These are phyloP conservation scores for Galerucella calmariensis DNA, from an alignment of 2,888 invertebrate genomes.

Conservation along the genomic window DNA sequence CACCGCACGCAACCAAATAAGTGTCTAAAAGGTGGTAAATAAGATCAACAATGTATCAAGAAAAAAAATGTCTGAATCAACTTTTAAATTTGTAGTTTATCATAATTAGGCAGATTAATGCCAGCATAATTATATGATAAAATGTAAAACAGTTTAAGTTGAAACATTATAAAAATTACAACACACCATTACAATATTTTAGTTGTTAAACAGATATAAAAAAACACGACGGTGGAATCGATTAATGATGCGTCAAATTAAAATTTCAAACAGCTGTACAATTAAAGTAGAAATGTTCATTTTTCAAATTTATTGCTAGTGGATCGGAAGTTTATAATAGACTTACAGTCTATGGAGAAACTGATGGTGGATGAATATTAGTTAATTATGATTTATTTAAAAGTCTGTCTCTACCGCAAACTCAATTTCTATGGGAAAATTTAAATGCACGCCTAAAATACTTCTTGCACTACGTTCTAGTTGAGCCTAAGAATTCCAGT, in stretches of 20 bases:
- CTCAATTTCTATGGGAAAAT: no score
- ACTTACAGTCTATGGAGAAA: neutral
- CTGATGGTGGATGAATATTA: neutral
- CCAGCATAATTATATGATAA: neutral
- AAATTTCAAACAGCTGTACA: constrained; percentile 39
- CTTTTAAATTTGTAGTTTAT: neutral
- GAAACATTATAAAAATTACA: constrained; percentile 13
- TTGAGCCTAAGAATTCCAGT: no score
- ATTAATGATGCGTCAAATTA: constrained; percentile 42
- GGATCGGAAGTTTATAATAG: constrained; percentile 22
- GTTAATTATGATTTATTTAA: no score
- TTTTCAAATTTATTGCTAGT: constrained; percentile 26
- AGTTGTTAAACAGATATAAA: constrained; percentile 28
- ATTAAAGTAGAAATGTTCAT: constrained; percentile 24
- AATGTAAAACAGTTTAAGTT: constrained; percentile 2
- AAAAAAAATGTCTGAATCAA: neutral
- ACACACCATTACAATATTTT: constrained; percentile 24
- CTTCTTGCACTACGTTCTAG: no score
- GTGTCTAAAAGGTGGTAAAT: no score
- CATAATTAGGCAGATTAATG: neutral
- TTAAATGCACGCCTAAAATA: no score
- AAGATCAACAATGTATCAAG: no score
- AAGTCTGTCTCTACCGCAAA: no score
- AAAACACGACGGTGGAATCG: constrained; percentile 20
- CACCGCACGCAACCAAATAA: no score